phyloP scores from a whole-genome alignment of 2,113 vertebrate genomes.

The Phrynosoma platyrhinos region DNA sequence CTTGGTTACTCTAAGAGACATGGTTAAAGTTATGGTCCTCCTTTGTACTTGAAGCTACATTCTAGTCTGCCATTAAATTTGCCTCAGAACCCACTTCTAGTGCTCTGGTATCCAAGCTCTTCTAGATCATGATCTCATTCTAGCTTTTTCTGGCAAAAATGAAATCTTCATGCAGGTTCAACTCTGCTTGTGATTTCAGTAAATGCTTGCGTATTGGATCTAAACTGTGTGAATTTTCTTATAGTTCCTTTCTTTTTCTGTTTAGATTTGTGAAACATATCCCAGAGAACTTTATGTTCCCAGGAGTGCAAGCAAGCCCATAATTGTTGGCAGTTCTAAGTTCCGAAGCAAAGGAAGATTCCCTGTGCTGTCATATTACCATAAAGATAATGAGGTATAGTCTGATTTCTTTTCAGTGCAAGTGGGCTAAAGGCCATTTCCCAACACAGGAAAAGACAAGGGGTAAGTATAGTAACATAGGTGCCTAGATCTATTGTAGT shows the following conservation, averaged over 20 bases:
- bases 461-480: neutral
- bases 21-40: neutral
- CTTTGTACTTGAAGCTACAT: neutral
- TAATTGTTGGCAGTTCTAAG: conserved; percentile 97
- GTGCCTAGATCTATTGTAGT: neutral
- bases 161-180: neutral
- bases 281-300: conserved; percentile 95
- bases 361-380: conserved; percentile 95
- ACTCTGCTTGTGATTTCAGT: neutral
- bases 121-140: neutral
- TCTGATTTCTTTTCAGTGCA: conserved; percentile 38
- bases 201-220: neutral
- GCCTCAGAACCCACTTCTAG: neutral
- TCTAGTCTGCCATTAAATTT: neutral
- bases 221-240: neutral
- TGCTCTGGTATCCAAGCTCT: neutral
- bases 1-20: neutral
- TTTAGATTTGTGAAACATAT: conserved; percentile 96
- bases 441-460: conserved; percentile 13
- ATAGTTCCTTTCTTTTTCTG: neutral
- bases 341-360: conserved; percentile 99
- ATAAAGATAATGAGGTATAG: conserved; percentile 92
- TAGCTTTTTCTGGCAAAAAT: neutral
- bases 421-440: conserved; percentile 38
- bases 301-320: conserved; percentile 90